These are phyloP conservation scores for Cephus rjabovi DNA, from an alignment of 2,888 invertebrate genomes.

Conservation along the genomic window DNA sequence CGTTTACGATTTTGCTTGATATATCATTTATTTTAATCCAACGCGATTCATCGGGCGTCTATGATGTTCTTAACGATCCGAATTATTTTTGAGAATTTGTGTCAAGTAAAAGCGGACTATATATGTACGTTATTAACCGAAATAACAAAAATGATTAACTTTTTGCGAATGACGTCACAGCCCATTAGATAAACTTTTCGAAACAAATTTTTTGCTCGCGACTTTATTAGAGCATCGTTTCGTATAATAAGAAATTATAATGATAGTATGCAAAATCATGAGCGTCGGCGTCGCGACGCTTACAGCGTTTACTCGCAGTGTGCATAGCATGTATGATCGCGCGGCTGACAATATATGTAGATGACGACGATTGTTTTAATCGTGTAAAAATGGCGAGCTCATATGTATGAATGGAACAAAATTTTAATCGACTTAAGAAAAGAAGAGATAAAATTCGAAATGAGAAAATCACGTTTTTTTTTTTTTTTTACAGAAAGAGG, in stretches of 20 bases:
- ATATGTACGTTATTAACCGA: not conserved
- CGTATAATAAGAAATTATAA: not conserved
- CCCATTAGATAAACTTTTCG: not conserved
- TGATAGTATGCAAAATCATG: not conserved
- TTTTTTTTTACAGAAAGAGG: too few species aligned
- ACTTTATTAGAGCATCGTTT: not conserved
- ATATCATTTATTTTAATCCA: not conserved
- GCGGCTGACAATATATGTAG: not conserved
- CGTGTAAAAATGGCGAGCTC: not conserved
- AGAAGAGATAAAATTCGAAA: not conserved
- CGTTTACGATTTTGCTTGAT: not conserved
- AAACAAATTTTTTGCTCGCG: not conserved
- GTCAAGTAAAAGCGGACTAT: too few species aligned
- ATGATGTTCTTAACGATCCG: not conserved
- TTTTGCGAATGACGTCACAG: not conserved
- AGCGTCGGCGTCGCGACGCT: not conserved
- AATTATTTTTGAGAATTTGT: not conserved
- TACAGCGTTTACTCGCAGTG: not conserved
- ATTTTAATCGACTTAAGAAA: not conserved
- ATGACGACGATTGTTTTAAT: not conserved
- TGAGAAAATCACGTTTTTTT: not conserved
- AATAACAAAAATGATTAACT: not conserved
- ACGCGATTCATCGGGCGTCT: not conserved
- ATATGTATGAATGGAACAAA: not conserved
- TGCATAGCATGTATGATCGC: not conserved